Evolutionary conservation across 2,888 invertebrate genomes (phyloP), one percentile per base, ranked within the genome.

Genomic region (Tenthredo livida): DNA sequence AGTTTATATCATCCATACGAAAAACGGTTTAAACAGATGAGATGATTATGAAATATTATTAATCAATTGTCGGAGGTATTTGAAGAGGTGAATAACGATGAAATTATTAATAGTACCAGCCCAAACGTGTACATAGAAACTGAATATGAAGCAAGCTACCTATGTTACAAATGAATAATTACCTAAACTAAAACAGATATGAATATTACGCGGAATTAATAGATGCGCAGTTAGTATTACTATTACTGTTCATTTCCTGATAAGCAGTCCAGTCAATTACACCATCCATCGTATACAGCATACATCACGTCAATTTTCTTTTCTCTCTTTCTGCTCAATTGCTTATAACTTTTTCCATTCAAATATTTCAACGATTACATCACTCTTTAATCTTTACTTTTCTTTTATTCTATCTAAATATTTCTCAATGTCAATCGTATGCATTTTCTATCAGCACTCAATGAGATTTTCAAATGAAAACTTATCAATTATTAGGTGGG

Each of bases 221-320:
- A 83, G 83, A 47, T 83, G 83, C 83, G 83, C 83, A 83, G 67
- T 61, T 83, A 83, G 83, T 83, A 83, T 83, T 83, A 83, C 43
- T 88, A 88, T 91, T 90, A 91, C 90, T 86, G 90, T 91, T 91
- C 91, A 91, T 91, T 91, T 91, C 91, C 90, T 89, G 84, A 47
- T 83, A 83, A 83, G 83, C 47, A 67, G 67, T 83, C 83, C 70
- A 61, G 83, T 83, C 83, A 83, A 83, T 83, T 83, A 83, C 61
- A 61, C 61, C 61, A 61, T n/a, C 21, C 21, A 58, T 61, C 10
- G 10, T 61, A 61, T 61, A 33, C 29, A n/a, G 5, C 61, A 65
- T 83, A 78, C 37, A 61, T 80, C 40, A 61, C 61, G 40, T 15
- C 33, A 80, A 61, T 78, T 58, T 29, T 37, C 2, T 37, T 21